These are phyloP conservation scores for Clavelina lepadiformis DNA, from an alignment of 23 tunicate species.

Conservation along the genomic window DNA sequence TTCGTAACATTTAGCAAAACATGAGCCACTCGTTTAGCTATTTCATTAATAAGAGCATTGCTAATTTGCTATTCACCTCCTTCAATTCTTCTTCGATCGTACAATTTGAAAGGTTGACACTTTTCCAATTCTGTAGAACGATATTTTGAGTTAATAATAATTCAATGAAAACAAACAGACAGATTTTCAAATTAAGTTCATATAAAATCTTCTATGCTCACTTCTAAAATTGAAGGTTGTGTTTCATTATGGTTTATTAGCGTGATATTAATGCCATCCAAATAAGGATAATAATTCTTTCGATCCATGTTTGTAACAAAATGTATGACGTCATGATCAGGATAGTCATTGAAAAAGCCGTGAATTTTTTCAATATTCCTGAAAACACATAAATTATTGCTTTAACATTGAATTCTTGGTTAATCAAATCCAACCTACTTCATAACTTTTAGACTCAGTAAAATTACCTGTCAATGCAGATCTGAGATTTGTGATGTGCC, in stretches of 20 bases:
- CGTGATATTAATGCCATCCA: slow-evolving; percentile 42
- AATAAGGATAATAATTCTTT: slow-evolving; percentile 30
- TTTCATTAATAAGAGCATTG: too few relatives aligned
- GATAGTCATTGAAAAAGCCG: slow-evolving; percentile 38
- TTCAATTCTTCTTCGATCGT: slow-evolving; percentile 12
- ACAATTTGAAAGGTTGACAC: slow-evolving; percentile 3
- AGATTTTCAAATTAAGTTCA: too few relatives aligned
- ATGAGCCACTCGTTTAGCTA: too few relatives aligned
- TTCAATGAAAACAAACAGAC: neutral
- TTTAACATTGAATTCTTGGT: neutral
- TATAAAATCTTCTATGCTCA: too few relatives aligned
- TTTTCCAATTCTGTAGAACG: slow-evolving; percentile 17
- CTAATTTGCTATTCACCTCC: too few relatives aligned
- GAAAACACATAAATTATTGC: too few relatives aligned
- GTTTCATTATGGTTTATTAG: slow-evolving; percentile 39
- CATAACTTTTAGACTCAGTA: neutral
- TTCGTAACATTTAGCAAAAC: too few relatives aligned
- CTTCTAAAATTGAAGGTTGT: neutral
- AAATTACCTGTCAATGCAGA: slow-evolving; percentile 36
- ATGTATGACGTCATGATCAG: slow-evolving; percentile 18
- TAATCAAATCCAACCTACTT: neutral
- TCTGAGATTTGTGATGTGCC: slow-evolving; percentile 54
- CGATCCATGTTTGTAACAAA: slow-evolving; percentile 25
- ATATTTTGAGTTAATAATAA: neutral
- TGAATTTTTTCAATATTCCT: slow-evolving; percentile 71